These are phyloP conservation scores for Psittacula cyanocephala DNA, from an alignment of 2,113 vertebrate species.

Conservation along the genomic window DNA sequence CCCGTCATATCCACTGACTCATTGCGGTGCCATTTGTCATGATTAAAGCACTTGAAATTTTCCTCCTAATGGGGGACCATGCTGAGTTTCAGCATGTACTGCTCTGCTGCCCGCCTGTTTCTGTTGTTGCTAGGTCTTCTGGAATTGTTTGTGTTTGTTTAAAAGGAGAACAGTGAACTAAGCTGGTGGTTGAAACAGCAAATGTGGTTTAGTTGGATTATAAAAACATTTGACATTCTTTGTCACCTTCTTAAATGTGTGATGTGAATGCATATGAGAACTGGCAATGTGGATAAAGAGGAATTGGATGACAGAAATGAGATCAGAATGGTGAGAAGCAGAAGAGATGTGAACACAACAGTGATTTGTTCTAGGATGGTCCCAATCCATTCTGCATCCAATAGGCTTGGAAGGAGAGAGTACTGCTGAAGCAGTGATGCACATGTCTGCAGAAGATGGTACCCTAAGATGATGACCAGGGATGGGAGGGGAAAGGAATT, in stretches of 20 bases:
- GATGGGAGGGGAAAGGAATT: background rate
- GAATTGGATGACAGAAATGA: constrained; percentile 40
- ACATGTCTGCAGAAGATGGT: background rate
- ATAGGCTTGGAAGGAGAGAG: background rate
- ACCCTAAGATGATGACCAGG: background rate
- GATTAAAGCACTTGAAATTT: constrained; percentile 34
- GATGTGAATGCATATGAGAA: constrained; percentile 39
- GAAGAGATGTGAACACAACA: background rate
- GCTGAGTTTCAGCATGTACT: constrained; percentile 51
- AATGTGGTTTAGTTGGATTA: constrained; percentile 37
- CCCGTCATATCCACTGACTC: constrained; percentile 36
- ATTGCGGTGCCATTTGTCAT: constrained; percentile 34
- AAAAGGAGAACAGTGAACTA: background rate
- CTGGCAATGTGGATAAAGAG: constrained; percentile 14
- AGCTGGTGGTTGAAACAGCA: constrained; percentile 16
- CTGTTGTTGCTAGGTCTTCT: constrained; percentile 43
- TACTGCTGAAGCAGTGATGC: background rate
- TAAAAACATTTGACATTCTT: constrained; percentile 31
- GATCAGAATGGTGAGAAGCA: background rate
- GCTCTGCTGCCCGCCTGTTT: constrained; percentile 32
- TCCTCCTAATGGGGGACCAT: constrained; percentile 53
- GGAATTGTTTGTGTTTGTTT: constrained; percentile 47
- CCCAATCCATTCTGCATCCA: background rate
- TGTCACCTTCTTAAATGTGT: constrained; percentile 37
- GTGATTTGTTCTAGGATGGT: background rate